These are phyloP conservation scores for Heteronetta atricapilla DNA, from an alignment of 2,113 vertebrate genomes.

Conservation along the genomic window DNA sequence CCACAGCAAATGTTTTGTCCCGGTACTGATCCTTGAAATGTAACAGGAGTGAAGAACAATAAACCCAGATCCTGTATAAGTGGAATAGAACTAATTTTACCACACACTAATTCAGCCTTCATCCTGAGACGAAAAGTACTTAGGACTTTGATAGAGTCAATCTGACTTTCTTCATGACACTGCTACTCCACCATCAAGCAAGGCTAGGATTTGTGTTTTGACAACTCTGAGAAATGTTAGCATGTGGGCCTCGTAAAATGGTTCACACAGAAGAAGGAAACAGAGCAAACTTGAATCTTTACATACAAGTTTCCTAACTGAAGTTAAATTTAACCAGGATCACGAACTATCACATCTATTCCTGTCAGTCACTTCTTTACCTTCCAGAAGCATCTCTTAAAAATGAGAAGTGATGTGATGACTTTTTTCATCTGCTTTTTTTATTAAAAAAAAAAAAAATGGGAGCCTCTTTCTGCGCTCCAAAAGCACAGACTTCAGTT, in stretches of 20 bases:
- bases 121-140: background rate
- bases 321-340: background rate
- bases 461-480: background rate
- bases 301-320: background rate
- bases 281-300: background rate
- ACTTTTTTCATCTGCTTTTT: background rate
- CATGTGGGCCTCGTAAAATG: background rate
- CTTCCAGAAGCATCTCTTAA: background rate
- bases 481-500: background rate
- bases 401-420: background rate
- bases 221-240: background rate
- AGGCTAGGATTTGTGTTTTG: background rate
- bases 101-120: background rate
- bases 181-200: background rate
- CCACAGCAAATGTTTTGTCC: background rate
- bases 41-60: background rate
- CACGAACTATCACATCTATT: background rate
- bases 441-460: background rate
- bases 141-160: background rate
- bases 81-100: background rate
- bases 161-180: background rate
- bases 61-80: background rate
- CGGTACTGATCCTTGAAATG: background rate
- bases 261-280: background rate
- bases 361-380: background rate